Base-by-base conservation (phyloP, 2,797 vertebrate species). In the Phylloscopus collybita region DNA sequence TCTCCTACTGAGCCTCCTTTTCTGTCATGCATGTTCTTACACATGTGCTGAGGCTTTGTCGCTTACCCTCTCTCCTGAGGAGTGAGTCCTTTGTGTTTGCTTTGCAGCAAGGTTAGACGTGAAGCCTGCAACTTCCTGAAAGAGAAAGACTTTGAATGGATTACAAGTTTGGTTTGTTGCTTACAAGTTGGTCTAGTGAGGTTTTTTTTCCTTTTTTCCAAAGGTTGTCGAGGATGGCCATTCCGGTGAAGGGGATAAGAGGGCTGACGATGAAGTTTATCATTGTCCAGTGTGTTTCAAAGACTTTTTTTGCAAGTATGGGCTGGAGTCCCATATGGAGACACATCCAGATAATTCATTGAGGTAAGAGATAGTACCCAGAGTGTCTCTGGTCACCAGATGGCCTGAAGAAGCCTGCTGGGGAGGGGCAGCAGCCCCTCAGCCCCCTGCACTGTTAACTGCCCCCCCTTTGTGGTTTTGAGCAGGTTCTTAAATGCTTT, bases 261-360 rank as follows among this genome's bases (percentile, higher is more conserved):
- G 97, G 22, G 94, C 92, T 3, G 98, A 98, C 29, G 98, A 98
- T 78, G 98, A 99, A 93, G 97, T 98, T 74, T 98, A 99, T 86
- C 98, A 98, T 78, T 99, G 99, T 97, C 98, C 99, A 3, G 97
- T 99, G 92, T 99, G 99, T 98, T 99, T 99, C 97, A 99, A 99
- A 98, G 98, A 98, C 67, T 98, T 99, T 96, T 97, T 96, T 94
- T 99, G 98, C 98, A 99, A 99, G 93, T 98, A 98, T 59, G 98
- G 98, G 69, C 98, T 99, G 97, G 99, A 99, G 95, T 97, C 97
- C 40, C 99, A 99, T 97, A 99, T 99, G 98, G 99, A 99, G 95
- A 97, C 98, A 9, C 99, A 99, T 96, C 99, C 99, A 5, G 99
- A 99, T 96, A 98, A 98, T 49, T 98, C 98, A 3, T 90, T 99